Percentiles rank a stretch among this genome's conserved stretches.
Conservation (phyloP, 2,888 invertebrate genomes). For the Megalurothrips usitatus region DNA sequence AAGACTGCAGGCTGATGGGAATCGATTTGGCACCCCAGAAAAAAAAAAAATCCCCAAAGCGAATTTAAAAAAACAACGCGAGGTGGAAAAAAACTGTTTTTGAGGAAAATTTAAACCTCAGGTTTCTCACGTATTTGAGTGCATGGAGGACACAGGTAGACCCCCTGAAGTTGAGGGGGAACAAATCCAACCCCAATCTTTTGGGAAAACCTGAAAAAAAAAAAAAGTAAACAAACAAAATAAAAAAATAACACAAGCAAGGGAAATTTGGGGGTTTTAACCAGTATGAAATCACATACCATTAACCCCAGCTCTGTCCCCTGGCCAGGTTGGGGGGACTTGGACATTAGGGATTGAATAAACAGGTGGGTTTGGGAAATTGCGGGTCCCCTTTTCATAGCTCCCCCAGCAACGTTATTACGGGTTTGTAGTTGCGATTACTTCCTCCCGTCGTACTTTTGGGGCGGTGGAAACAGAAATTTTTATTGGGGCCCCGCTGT, state of each 20-base stretch:
- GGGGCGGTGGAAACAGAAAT: not conserved
- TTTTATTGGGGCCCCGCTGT: not conserved
- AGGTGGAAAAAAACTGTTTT: no score
- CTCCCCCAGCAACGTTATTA: not conserved
- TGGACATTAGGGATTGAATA: not conserved
- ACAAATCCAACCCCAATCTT: not conserved
- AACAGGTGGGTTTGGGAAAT: not conserved
- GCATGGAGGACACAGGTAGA: constrained; percentile 8
- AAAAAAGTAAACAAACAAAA: not conserved
- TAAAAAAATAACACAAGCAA: not conserved
- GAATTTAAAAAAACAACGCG: no score
- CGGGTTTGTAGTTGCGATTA: not conserved
- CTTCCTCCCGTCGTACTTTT: not conserved
- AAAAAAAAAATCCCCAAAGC: not conserved
- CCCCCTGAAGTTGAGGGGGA: not conserved
- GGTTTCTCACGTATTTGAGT: not conserved
- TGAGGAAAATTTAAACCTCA: not conserved
- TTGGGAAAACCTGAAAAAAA: not conserved
- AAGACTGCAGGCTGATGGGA: not conserved
- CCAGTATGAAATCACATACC: not conserved
- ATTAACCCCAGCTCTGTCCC: not conserved
- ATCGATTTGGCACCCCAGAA: not conserved
- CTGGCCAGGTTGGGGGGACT: not conserved
- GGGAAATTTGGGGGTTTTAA: no score
- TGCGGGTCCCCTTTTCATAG: not conserved